Conservation (phyloP, 1,140 invertebrate species). For the Drosophila subobscura region DNA sequence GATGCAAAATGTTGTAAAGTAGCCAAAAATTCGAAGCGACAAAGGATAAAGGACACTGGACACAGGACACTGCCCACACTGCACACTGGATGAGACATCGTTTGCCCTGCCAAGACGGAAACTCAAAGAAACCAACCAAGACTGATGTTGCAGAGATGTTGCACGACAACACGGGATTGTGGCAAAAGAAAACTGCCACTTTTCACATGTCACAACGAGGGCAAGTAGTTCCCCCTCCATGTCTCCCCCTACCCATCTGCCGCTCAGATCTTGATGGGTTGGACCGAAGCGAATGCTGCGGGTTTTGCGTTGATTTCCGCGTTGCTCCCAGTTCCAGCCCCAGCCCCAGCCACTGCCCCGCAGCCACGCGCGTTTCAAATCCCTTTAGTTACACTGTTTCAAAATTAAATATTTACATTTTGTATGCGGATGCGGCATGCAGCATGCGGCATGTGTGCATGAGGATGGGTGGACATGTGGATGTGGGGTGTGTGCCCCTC, state of each 20-base stretch:
- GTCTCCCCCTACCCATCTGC: neutral
- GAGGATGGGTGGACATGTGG: constrained; percentile 17
- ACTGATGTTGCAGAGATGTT: neutral
- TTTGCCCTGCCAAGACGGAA: neutral
- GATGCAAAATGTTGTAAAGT: constrained; percentile 63
- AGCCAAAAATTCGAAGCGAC: constrained; percentile 46
- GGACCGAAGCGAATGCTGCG: constrained; percentile 76
- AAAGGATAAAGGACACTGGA: neutral
- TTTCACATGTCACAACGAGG: constrained; percentile 70
- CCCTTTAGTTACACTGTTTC: constrained; percentile 82
- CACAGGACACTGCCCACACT: too few relatives aligned
- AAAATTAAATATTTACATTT: constrained; percentile 83
- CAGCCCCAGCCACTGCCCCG: neutral
- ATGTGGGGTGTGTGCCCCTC: neutral
- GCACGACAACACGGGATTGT: neutral
- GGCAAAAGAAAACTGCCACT: constrained; percentile 47
- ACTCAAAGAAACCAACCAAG: constrained; percentile 9
- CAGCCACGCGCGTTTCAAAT: constrained; percentile 78
- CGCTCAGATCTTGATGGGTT: constrained; percentile 25
- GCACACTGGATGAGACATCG: too few relatives aligned
- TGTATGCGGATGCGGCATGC: constrained; percentile 50
- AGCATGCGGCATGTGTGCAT: constrained; percentile 15
- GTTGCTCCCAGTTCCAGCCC: constrained; percentile 1
- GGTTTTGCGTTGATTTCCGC: constrained; percentile 72
- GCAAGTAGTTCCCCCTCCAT: constrained; percentile 31